Conservation (phyloP, 2,888 invertebrate genomes). For the Polymixis lichenea region DNA sequence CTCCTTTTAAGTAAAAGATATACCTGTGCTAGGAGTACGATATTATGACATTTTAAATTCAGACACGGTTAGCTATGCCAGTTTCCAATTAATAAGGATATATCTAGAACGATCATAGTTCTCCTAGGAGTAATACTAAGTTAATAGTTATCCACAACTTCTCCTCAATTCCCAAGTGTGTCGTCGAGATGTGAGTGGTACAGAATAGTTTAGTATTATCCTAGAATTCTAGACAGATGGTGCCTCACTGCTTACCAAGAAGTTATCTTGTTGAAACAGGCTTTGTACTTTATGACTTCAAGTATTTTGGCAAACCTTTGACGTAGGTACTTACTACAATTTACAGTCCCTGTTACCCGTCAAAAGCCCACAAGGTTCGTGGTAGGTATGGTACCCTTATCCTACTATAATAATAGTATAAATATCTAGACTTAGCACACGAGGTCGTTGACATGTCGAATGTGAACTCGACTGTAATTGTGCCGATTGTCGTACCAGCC, state of each 20-base stretch:
- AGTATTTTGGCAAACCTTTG: background rate
- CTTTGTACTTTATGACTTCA: background rate
- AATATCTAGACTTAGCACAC: no score
- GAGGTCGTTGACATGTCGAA: no score
- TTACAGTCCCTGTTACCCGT: background rate
- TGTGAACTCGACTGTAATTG: no score
- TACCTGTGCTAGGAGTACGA: no score
- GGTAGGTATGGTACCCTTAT: background rate
- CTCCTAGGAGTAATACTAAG: conserved; percentile 22
- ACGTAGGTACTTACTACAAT: background rate
- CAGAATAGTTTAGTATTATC: conserved; percentile 18
- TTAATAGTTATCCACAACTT: conserved; percentile 18
- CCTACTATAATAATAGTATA: no score
- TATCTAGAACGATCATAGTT: conserved; percentile 13
- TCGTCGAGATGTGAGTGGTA: conserved; percentile 5
- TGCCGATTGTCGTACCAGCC: no score
- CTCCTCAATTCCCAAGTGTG: conserved; percentile 12
- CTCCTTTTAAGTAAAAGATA: no score
- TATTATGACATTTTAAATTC: no score
- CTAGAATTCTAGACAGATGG: background rate
- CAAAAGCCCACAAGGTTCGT: background rate
- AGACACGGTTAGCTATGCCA: background rate
- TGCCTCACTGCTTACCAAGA: background rate
- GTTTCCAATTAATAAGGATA: conserved; percentile 8
- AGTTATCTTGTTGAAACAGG: conserved; percentile 17